Evolutionary conservation across 2,888 invertebrate species (phyloP).

Genomic region (Cosmopolites sordidus): DNA sequence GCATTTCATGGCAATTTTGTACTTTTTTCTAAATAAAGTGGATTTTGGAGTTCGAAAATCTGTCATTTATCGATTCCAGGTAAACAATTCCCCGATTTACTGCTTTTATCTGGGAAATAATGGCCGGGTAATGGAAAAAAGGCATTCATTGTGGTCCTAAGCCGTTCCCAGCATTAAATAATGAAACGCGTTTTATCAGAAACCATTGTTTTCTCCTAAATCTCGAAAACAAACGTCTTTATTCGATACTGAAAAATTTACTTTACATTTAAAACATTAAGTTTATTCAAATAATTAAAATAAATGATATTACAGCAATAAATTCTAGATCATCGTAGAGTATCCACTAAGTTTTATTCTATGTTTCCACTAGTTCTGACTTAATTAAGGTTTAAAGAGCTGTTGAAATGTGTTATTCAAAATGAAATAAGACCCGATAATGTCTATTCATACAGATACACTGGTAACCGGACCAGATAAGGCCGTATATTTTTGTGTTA

Average conservation of each 20-base stretch:
- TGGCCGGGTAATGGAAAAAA: constrained; percentile 14
- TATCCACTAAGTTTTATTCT: too few relatives aligned
- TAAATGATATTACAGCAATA: too few relatives aligned
- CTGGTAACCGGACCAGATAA: too few relatives aligned
- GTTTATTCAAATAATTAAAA: too few relatives aligned
- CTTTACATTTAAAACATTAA: too few relatives aligned
- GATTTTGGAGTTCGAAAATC: background rate
- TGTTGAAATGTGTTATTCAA: too few relatives aligned
- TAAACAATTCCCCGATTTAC: constrained; percentile 10
- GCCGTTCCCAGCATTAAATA: constrained; percentile 1
- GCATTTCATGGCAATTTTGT: background rate
- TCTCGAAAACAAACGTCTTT: background rate
- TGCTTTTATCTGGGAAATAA: constrained; percentile 9
- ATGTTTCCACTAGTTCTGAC: too few relatives aligned
- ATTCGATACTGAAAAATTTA: background rate
- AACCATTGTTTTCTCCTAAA: constrained; percentile 5
- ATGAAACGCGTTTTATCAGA: constrained; percentile 2
- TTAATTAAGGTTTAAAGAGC: too few relatives aligned
- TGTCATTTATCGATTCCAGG: constrained; percentile 1
- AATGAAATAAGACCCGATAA: too few relatives aligned
- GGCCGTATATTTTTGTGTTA: too few relatives aligned
- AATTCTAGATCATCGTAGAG: too few relatives aligned
- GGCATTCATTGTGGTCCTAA: constrained; percentile 6
- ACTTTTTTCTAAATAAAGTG: background rate
- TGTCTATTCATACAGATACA: too few relatives aligned